A percentile compares a stretch with the other conserved stretches of the same genome.
These are phyloP conservation scores for Catostomus latipinnis DNA, from an alignment of 2,797 vertebrate genomes.

Conservation along the genomic window DNA sequence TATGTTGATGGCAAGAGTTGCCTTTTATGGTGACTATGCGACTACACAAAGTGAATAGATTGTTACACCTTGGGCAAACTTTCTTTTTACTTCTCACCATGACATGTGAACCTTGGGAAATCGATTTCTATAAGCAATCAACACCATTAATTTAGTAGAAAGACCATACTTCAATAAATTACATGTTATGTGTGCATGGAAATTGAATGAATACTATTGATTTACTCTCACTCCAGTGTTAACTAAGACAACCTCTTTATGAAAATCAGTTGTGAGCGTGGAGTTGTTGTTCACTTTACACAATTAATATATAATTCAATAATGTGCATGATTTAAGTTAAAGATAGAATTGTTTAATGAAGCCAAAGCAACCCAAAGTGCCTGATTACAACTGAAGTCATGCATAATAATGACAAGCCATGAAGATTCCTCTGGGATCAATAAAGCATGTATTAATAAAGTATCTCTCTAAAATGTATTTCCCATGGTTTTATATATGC, in stretches of 20 bases:
- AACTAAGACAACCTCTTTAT: neutral
- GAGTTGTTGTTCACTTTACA: neutral
- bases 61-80: constrained; percentile 16
- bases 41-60: neutral
- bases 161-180: neutral
- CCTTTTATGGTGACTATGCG: constrained; percentile 13
- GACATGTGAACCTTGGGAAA: constrained; percentile 14
- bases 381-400: neutral
- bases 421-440: constrained; percentile 1
- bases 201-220: neutral
- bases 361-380: neutral
- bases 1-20: neutral
- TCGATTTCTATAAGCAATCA: neutral
- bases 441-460: neutral
- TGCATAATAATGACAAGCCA: neutral
- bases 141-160: neutral
- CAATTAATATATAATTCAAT: neutral
- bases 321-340: neutral
- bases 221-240: neutral
- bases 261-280: neutral
- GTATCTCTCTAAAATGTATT: neutral
- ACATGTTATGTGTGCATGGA: neutral
- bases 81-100: neutral
- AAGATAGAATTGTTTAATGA: constrained; percentile 2
- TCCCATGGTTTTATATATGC: no score